phyloP scores from a whole-genome alignment of 2,113 vertebrate species.

The Gadus chalcogrammus region DNA sequence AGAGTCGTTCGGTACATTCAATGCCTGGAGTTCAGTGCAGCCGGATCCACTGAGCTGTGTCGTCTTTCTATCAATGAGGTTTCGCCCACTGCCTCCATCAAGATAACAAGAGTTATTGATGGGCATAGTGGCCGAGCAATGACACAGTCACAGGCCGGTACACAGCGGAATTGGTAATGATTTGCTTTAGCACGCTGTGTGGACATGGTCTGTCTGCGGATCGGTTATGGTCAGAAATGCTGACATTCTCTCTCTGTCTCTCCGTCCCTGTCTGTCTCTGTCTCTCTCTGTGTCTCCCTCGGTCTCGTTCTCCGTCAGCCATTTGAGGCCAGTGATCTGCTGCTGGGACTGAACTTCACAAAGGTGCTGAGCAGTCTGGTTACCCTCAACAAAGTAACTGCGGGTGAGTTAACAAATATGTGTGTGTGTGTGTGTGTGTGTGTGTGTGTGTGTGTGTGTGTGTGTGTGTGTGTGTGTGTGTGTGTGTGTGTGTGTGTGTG shows the following conservation, averaged over 20 bases:
- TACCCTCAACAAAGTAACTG: constrained; percentile 94
- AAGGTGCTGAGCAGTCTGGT: constrained; percentile 95
- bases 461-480: not conserved
- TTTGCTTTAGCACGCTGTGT: not conserved
- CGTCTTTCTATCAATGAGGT: constrained; percentile 9
- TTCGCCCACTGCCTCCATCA: constrained; percentile 10
- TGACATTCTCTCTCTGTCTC: constrained; percentile 17
- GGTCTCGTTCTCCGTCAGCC: constrained; percentile 72
- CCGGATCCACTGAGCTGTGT: constrained; percentile 2
- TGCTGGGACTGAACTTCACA: constrained; percentile 93
- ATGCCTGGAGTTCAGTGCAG: not conserved
- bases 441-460: not conserved
- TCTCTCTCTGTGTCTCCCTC: constrained; percentile 5
- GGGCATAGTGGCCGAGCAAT: constrained; percentile 20
- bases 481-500: not conserved
- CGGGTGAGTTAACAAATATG: constrained; percentile 77
- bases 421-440: not conserved
- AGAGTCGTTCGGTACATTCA: not conserved
- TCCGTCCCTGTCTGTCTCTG: constrained; percentile 21
- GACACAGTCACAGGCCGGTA: constrained; percentile 18
- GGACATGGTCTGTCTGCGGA: constrained; percentile 4
- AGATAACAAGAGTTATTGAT: constrained; percentile 37
- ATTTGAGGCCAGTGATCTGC: constrained; percentile 95
- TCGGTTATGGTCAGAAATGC: constrained; percentile 3
- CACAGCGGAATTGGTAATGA: constrained; percentile 12